Evolutionary conservation across 2,888 invertebrate species (phyloP).

Genomic region (Bombyx huttoni): DNA sequence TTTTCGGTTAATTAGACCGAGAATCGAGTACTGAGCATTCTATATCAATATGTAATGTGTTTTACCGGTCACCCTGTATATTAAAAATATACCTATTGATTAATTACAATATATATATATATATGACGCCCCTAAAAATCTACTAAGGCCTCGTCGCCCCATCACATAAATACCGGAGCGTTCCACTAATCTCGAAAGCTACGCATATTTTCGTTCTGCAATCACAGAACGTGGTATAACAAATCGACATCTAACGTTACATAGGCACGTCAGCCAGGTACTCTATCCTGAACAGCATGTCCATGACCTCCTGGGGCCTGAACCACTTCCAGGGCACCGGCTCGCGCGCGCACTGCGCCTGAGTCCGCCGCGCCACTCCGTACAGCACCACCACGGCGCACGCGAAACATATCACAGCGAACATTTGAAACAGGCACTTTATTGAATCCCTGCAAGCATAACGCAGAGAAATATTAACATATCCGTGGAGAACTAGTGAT

Average conservation of each 20-base stretch:
- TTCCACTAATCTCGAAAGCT: too few species aligned
- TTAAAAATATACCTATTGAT: too few species aligned
- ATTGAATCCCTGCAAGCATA: constrained; percentile 53
- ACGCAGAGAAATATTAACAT: not conserved
- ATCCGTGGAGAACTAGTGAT: too few species aligned
- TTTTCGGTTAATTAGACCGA: too few species aligned
- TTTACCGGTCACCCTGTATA: too few species aligned
- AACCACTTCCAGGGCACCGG: constrained; percentile 52
- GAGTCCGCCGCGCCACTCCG: constrained; percentile 25
- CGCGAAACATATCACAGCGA: constrained; percentile 52
- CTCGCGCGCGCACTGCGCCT: constrained; percentile 12
- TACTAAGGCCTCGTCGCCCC: too few species aligned
- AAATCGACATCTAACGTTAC: constrained; percentile 14
- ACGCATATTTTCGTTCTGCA: too few species aligned
- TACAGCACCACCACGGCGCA: constrained; percentile 38
- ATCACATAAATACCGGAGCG: too few species aligned
- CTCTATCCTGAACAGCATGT: constrained; percentile 47
- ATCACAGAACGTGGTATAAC: not conserved
- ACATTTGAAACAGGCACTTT: constrained; percentile 52
- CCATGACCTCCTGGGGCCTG: constrained; percentile 45
- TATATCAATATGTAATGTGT: too few species aligned
- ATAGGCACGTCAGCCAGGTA: constrained; percentile 61
- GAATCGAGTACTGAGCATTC: too few species aligned
- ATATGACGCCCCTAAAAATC: too few species aligned
- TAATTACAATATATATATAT: too few species aligned